Percentiles rank a stretch among this genome's conserved stretches.
Evolutionary conservation across 2,113 vertebrate species (phyloP).

Genomic region (Rostratula benghalensis): DNA sequence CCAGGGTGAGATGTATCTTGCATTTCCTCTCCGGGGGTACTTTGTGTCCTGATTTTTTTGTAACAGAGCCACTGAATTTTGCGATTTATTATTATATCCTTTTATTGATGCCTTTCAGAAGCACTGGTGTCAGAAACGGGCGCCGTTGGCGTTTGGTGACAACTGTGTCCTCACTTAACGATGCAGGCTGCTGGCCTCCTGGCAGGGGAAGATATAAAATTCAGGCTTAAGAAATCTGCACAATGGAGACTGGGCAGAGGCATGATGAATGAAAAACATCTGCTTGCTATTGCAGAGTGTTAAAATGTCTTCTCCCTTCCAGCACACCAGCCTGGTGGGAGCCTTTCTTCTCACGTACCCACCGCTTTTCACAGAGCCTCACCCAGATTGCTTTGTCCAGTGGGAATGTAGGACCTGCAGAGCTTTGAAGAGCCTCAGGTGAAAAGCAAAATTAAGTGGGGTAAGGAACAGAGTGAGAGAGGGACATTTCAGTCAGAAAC

Average conservation of each 20-base stretch:
- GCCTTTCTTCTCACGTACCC: not conserved
- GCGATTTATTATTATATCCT: no score
- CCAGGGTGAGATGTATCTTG: fast-evolving
- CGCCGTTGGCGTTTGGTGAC: not conserved
- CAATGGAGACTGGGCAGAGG: not conserved
- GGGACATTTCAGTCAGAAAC: not conserved
- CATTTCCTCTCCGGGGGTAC: not conserved
- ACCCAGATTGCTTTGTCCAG: not conserved
- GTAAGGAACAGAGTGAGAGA: not conserved
- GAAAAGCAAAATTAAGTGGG: not conserved
- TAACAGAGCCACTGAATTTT: not conserved
- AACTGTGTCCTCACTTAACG: not conserved
- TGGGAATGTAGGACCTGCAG: not conserved
- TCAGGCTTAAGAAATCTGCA: not conserved
- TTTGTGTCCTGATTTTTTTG: not conserved
- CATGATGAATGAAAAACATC: not conserved
- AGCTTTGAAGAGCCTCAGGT: not conserved
- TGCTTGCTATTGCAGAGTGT: not conserved
- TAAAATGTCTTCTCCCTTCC: not conserved
- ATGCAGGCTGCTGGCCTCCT: not conserved
- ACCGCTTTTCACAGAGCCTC: not conserved
- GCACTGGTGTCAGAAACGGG: not conserved
- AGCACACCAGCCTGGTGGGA: not conserved
- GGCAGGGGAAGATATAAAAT: not conserved
- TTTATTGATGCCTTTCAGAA: not conserved